Conservation (phyloP, 2,113 vertebrate genomes). For the Neolamprologus sp. region DNA sequence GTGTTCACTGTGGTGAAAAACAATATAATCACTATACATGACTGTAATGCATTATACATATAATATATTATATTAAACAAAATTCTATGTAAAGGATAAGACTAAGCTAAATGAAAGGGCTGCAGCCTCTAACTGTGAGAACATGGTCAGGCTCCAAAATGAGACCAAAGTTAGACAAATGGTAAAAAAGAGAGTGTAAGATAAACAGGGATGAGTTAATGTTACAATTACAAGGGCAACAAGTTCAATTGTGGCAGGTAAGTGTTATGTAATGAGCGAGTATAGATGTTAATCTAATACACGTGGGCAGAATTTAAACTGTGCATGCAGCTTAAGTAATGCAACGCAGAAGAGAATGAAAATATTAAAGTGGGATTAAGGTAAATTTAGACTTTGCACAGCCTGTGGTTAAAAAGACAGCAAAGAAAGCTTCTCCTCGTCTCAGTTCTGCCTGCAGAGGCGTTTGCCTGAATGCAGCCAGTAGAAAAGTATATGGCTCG, state of each 20-base stretch:
- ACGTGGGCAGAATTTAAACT: background rate
- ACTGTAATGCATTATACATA: background rate
- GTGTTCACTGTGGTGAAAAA: background rate
- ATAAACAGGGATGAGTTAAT: background rate
- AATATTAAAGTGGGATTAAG: background rate
- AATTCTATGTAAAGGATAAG: background rate
- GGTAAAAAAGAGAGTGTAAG: background rate
- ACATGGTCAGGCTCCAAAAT: background rate
- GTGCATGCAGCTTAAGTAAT: background rate
- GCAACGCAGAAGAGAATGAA: background rate
- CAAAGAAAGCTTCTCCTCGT: background rate
- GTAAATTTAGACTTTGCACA: background rate
- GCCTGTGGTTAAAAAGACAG: background rate
- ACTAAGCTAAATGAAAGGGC: background rate
- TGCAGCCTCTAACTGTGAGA: background rate
- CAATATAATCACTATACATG: background rate
- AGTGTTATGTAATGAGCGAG: background rate
- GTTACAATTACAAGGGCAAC: background rate
- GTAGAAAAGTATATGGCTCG: background rate
- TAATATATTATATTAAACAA: background rate
- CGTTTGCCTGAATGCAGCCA: background rate
- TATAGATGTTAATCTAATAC: background rate
- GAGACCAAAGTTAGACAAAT: background rate
- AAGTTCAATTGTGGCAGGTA: background rate
- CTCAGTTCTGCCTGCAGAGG: background rate